Evolutionary conservation across 1,140 invertebrate species (phyloP), one percentile per base, ranked within the genome.

Genomic region (Chrysoperla carnea): DNA sequence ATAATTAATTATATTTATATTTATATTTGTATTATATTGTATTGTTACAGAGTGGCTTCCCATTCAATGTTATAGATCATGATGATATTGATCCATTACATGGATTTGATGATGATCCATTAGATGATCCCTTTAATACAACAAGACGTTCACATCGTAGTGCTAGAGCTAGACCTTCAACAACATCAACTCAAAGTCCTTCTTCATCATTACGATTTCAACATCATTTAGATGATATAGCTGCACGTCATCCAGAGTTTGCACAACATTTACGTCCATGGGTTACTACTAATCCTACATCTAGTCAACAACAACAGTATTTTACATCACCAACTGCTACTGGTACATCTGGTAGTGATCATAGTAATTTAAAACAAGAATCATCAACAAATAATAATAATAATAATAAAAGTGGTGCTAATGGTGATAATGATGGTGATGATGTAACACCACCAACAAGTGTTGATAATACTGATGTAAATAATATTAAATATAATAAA

Each of bases 41-140:
- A 46, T 40, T 47, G 41, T 65, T 63, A 17, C 65, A 80, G 77
- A 66, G 62, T 48, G 75, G 71, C 40, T 78, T 77, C 51, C 72
- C 74, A 35, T 78, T 80, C 55, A 74, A 78, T 56, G 74, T 77
- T 51, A 60, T 61, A 13, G 66, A 68, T 40, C 67, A 67, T 46
- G 61, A 64, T 13, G 61, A 63, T 48, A 54, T 66, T 56, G 49
- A 66, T 60, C 54, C 67, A 52, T 33, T 62, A 64, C 47, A n/a
- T n/a, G 17, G 5, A 23, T 23, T 23, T 23, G 61, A 63, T 54
- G 65, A 65, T 27, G 61, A 70, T 41, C 59, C 68, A 43, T 62
- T 58, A 49, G 58, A 63, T 36, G 64, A 67, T 47, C 62, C 64
- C 46, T 58, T 58, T 36, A 62, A 61, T 43, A 71, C 69, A 59